Evolutionary conservation across 37 sponge, comb jelly and placozoan species (phyloP), one percentile per base, ranked within the genome.

Genomic region (Halisarca cf. caerulea): DNA sequence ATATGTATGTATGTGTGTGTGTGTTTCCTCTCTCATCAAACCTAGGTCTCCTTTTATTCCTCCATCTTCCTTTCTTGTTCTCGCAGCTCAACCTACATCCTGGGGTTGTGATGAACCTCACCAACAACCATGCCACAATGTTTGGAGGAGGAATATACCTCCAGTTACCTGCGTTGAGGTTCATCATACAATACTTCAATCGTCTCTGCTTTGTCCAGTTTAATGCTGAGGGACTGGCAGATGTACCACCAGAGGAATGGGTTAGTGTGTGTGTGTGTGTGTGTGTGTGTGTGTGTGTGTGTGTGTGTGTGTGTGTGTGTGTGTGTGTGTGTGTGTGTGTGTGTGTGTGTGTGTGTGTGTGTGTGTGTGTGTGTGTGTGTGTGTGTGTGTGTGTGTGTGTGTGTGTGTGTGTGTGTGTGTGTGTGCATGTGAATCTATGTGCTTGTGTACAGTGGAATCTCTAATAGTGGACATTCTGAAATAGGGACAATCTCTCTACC

Each of bases 61-160:
- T n/a, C n/a, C n/a, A n/a, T n/a, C n/a, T n/a, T n/a, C n/a, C n/a
- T 69, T 3, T 3, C 33, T 32, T 69, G 21, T 3, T 69, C 7
- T 4, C 2, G 11, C 44, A 92, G 93, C 36, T 92, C 40, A 88
- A 86, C 45, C 79, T 92, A 32, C 42, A 74, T 73, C 80, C 83
- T 4, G 66, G 58, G 0, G 28, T 60, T 18, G 70, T 73, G 18
- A 83, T 92, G 51, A 68, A 66, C 41, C 86, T 92, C 58, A 20
- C 53, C 38, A 47, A 86, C 58, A 92, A 92, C 64, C 4, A 17
- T 59, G 93, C 82, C 53, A 80, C 28, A 2, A 90, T 89, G 41
- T 89, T 89, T 58, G 93, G 93, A 18, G 93, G 78, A n/a, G 93
- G 84, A n/a, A 92, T 92, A 28, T 92, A 92, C 42, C 89, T 92